Percentiles rank a stretch among this genome's conserved stretches.
Conservation (phyloP, 2,113 vertebrate species). For the Corvus moneduloides region DNA sequence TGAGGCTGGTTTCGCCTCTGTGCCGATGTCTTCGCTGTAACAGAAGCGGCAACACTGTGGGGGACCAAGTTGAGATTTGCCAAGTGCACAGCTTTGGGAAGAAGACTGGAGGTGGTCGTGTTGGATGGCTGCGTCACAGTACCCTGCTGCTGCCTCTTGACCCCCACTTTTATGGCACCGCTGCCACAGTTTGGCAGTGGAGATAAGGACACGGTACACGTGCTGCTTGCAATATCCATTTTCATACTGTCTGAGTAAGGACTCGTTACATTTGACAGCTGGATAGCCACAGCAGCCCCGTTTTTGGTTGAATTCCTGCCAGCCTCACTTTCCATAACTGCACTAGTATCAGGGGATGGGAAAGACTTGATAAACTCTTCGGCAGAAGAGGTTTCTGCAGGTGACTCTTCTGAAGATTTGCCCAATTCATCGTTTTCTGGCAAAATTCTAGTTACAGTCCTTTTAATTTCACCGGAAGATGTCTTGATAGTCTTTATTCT, state of each 20-base stretch:
- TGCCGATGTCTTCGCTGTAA: slow-evolving; percentile 77
- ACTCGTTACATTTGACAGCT: slow-evolving; percentile 23
- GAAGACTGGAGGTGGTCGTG: slow-evolving; percentile 71
- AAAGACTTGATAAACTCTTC: slow-evolving; percentile 78
- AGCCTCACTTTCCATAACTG: slow-evolving; percentile 44
- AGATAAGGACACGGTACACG: slow-evolving; percentile 8
- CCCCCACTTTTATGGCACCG: slow-evolving; percentile 57
- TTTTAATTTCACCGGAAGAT: slow-evolving; percentile 91
- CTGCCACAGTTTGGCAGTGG: slow-evolving; percentile 48
- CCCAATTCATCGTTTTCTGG: slow-evolving; percentile 87
- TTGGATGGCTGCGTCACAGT: neutral
- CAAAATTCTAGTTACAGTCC: slow-evolving; percentile 90
- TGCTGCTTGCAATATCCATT: slow-evolving; percentile 11
- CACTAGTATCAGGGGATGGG: slow-evolving; percentile 60
- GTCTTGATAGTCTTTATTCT: slow-evolving; percentile 98
- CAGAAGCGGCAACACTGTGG: slow-evolving; percentile 91
- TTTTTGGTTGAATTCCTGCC: slow-evolving; percentile 42
- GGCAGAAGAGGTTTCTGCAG: slow-evolving; percentile 67
- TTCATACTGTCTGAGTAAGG: slow-evolving; percentile 60
- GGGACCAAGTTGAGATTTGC: slow-evolving; percentile 97
- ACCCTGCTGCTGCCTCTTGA: slow-evolving; percentile 59
- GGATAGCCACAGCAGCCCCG: neutral
- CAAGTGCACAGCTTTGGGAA: slow-evolving; percentile 94
- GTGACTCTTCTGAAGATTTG: slow-evolving; percentile 83
- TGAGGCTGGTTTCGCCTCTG: slow-evolving; percentile 76